Percentiles rank a stretch among this genome's conserved stretches.
These are phyloP conservation scores for Cephus pygmeus DNA, from an alignment of 2,888 invertebrate species.

Conservation along the genomic window DNA sequence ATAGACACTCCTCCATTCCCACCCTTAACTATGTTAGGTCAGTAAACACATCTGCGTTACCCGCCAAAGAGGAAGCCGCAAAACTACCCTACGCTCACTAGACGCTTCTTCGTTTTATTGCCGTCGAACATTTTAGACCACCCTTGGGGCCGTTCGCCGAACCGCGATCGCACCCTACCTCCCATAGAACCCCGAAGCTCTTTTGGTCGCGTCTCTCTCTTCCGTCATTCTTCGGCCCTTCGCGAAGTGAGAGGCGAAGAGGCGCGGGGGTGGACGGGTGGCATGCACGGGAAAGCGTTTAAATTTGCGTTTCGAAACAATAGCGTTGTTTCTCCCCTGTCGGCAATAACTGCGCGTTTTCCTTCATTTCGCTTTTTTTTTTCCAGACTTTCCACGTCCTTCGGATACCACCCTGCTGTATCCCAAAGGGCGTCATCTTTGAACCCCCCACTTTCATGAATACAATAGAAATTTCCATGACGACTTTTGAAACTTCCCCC, in stretches of 20 bases:
- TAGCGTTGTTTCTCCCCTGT: neutral
- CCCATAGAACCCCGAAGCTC: neutral
- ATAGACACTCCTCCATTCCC: constrained; percentile 29
- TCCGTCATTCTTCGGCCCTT: neutral
- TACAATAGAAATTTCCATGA: neutral
- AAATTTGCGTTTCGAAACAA: neutral
- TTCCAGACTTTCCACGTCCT: neutral
- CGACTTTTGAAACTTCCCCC: neutral
- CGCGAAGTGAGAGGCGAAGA: neutral
- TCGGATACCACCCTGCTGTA: neutral
- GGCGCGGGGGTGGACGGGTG: neutral
- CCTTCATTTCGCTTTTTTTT: neutral
- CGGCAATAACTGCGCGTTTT: neutral
- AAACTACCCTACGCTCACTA: constrained; percentile 23
- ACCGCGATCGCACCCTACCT: neutral
- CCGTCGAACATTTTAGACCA: constrained; percentile 32
- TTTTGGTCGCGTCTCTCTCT: neutral
- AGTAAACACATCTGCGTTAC: constrained; percentile 41
- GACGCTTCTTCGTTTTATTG: constrained; percentile 28
- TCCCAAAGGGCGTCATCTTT: neutral
- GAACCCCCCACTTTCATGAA: neutral
- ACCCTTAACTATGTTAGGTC: constrained; percentile 38
- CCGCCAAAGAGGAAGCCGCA: constrained; percentile 17
- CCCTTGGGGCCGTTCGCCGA: constrained; percentile 17
- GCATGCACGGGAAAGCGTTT: neutral